Conservation (phyloP, 2,797 vertebrate genomes). For the Sebastes trivittatus region DNA sequence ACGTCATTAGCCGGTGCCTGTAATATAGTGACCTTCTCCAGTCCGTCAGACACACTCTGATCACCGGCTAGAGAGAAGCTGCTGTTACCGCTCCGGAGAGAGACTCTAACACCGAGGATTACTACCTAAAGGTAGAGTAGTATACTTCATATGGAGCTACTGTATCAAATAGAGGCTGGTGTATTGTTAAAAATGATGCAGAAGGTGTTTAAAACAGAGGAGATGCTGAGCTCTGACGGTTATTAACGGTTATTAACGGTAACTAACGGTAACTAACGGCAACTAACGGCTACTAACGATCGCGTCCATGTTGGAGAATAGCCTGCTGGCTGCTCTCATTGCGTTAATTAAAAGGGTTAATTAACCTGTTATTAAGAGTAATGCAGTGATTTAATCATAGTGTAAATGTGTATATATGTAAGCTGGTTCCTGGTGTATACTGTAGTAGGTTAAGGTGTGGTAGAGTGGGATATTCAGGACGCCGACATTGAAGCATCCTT, state of each 20-base stretch:
- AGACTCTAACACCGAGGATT: not conserved
- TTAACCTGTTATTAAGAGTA: not conserved
- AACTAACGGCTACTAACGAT: not conserved
- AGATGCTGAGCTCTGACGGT: not conserved
- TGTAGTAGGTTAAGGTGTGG: not conserved
- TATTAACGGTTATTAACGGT: no score
- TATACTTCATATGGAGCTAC: fast-evolving
- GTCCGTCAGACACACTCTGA: constrained; percentile 36
- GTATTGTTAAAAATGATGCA: no score
- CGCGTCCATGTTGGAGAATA: constrained; percentile 23
- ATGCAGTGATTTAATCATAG: fast-evolving
- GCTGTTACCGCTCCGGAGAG: fast-evolving
- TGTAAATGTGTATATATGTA: fast-evolving
- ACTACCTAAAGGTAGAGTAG: constrained; percentile 21
- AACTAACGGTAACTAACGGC: no score
- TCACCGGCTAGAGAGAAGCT: not conserved
- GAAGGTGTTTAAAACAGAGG: not conserved
- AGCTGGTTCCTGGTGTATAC: fast-evolving
- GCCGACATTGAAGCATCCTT: constrained; percentile 75
- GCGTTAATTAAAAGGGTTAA: not conserved
- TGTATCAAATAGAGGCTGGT: fast-evolving
- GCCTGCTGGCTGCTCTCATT: not conserved
- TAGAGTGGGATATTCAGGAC: no score
- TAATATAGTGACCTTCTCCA: constrained; percentile 74
- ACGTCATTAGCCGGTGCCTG: constrained; percentile 69